These are phyloP conservation scores for Boleophthalmus pectinirostris DNA, from an alignment of 2,113 vertebrate genomes.

Conservation along the genomic window DNA sequence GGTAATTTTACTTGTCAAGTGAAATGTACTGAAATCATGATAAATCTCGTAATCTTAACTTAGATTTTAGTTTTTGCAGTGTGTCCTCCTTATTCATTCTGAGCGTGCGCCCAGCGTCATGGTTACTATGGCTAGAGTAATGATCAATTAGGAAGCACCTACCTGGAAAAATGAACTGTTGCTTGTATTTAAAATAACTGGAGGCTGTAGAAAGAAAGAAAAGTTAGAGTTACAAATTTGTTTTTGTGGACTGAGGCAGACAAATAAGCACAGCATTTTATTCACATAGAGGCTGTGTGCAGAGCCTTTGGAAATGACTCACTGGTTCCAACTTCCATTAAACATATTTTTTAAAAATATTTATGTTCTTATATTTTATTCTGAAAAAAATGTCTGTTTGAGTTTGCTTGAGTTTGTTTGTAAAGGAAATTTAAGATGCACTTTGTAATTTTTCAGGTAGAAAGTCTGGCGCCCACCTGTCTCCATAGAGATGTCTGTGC, in stretches of 20 bases:
- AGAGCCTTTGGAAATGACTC: not conserved
- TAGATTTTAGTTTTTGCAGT: too few relatives aligned
- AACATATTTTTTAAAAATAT: not conserved
- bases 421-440: too few relatives aligned
- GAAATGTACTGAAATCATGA: too few relatives aligned
- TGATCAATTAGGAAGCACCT: conserved; percentile 58
- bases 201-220: conserved; percentile 79
- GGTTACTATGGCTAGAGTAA: conserved; percentile 52
- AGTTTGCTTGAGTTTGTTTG: too few relatives aligned
- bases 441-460: too few relatives aligned
- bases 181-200: conserved; percentile 98
- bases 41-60: too few relatives aligned
- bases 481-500: too few relatives aligned
- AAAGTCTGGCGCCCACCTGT: too few relatives aligned
- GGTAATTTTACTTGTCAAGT: too few relatives aligned
- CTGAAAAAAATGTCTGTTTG: not conserved
- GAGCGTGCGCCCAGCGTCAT: conserved; percentile 46
- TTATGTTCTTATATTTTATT: not conserved
- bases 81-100: conserved; percentile 22
- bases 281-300: not conserved
- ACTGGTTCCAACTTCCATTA: not conserved
- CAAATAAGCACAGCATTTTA: not conserved
- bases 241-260: not conserved
- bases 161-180: conserved; percentile 99
- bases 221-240: conserved; percentile 21